Percentiles rank a stretch among this genome's conserved stretches.
Conservation (phyloP, 2,888 invertebrate species). For the Saturnia pavonia region DNA sequence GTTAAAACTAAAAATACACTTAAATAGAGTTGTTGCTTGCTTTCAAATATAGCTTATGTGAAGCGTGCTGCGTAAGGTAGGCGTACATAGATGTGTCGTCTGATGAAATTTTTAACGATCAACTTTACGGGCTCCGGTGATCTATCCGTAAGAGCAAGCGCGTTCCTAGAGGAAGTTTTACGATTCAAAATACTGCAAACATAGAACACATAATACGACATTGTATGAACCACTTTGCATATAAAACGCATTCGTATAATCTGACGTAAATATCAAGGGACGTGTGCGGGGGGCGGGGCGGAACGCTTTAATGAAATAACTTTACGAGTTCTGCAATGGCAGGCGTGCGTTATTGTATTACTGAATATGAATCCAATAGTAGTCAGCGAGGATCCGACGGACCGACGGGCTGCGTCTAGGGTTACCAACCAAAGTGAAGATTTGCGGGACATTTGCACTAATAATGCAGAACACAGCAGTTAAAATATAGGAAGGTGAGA, state of each 20-base stretch:
- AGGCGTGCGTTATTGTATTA: too few relatives aligned
- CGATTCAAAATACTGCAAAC: not conserved
- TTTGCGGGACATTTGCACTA: too few relatives aligned
- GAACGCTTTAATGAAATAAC: too few relatives aligned
- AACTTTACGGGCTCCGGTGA: not conserved
- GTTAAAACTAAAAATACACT: not conserved
- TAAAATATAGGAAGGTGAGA: too few relatives aligned
- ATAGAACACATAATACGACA: not conserved
- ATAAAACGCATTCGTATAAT: not conserved
- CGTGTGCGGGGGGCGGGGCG: too few relatives aligned
- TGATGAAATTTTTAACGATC: not conserved
- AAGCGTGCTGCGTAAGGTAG: not conserved
- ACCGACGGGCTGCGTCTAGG: too few relatives aligned
- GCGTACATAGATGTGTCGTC: not conserved
- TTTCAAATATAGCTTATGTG: not conserved
- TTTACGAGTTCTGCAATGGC: too few relatives aligned
- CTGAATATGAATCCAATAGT: not conserved
- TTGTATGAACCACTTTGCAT: not conserved
- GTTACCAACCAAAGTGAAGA: too few relatives aligned
- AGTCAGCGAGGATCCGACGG: not conserved
- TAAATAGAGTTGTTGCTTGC: not conserved
- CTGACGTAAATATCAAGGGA: not conserved
- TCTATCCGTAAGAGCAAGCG: not conserved
- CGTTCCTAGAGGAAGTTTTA: not conserved
- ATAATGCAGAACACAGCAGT: too few relatives aligned